Base-by-base conservation (phyloP, 92 coral and sea anemone species). In the Paragorgia papillata region DNA sequence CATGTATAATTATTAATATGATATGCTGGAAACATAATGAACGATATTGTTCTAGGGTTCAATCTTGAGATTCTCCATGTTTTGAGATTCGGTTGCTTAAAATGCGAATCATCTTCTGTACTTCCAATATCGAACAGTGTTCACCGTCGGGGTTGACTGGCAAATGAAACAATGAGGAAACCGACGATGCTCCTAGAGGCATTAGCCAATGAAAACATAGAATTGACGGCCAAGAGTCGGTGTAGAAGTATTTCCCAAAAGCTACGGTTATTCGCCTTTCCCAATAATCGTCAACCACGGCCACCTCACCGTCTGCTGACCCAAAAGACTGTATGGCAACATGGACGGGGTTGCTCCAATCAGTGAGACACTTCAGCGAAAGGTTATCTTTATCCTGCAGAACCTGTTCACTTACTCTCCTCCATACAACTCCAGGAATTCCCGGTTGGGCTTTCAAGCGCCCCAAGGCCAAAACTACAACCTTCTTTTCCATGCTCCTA, bases 131-230 rank as follows among this genome's bases (percentile, higher is more conserved):
- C 3, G 30, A 56, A 28, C 10, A 63, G 46, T 0, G 70, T 35
- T 14, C 50, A 14, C 51, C 74, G 18, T 43, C 57, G 22, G 19
- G 32, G 20, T 46, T 0, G 28, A 67, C 57, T 1, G 74, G 74
- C 7, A 43, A 24, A 43, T 43, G 19, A 48, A 9, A 67, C 20
- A 67, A 43, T 6, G 57, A 67, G 1, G 31, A 21, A 6, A 15
- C 57, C 9, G 74, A 67, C 9, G 57, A 22, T 4, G 19, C n/a
- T 10, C 35, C 34, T 20, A 67, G 0, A 22, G 74, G 74, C 74
- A 41, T 41, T 43, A 67, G 44, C 74, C 74, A 67, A 43, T 41
- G 57, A 46, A 67, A 67, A 67, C 74, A 67, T 4, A 7, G 74
- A 5, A 41, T 7, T 1, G 74, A 67, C 35, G 74, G 74, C 56